phyloP scores from a whole-genome alignment of 2,797 vertebrate species.

The Hipposideros larvatus region DNA sequence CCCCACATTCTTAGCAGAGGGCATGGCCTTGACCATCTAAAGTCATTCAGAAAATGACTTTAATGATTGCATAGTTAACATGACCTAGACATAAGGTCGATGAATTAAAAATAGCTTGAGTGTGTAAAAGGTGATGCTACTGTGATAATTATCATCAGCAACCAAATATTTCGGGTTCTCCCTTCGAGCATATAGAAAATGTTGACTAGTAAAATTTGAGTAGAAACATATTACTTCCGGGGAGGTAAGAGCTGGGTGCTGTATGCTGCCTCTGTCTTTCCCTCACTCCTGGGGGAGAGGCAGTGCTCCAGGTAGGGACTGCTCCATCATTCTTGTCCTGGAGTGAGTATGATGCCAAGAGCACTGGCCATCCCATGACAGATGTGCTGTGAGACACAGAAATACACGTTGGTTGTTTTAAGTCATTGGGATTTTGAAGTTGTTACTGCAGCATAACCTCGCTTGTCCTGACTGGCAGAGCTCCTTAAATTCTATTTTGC shows the following conservation, averaged over 20 bases:
- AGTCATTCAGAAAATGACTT: neutral
- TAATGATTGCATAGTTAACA: neutral
- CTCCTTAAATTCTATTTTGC: neutral
- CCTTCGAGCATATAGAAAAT: neutral
- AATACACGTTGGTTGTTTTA: neutral
- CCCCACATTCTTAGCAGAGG: neutral
- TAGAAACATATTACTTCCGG: neutral
- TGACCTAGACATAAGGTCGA: neutral
- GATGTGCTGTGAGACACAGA: neutral
- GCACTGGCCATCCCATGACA: neutral
- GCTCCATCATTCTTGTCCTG: neutral
- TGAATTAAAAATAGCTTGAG: constrained; percentile 20
- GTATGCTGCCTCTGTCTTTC: neutral
- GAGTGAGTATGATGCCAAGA: neutral
- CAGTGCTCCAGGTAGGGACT: neutral
- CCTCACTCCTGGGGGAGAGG: neutral
- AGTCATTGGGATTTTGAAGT: neutral
- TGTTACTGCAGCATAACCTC: neutral
- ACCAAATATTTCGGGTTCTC: neutral
- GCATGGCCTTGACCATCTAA: neutral
- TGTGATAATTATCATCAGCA: neutral
- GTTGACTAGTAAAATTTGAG: neutral
- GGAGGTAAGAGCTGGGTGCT: neutral
- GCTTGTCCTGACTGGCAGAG: neutral
- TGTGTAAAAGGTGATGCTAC: neutral